A percentile compares a stretch with the other conserved stretches of the same genome.
Evolutionary conservation across 2,797 vertebrate species (phyloP).

Genomic region (Monodelphis domestica): DNA sequence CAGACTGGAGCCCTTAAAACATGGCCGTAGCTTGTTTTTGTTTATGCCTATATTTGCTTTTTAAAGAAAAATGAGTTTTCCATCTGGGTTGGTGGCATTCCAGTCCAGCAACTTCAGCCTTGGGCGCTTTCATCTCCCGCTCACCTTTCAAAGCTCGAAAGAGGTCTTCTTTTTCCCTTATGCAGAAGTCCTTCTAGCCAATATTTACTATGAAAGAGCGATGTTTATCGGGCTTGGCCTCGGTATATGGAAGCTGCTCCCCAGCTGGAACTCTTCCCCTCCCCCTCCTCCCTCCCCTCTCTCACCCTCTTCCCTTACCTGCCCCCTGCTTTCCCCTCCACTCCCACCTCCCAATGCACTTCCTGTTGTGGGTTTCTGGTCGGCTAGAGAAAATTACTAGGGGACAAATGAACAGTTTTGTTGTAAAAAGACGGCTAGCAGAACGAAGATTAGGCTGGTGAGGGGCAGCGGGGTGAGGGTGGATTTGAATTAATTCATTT

Average conservation of each 20-base stretch:
- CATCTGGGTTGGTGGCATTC: constrained; percentile 60
- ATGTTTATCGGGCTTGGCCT: constrained; percentile 67
- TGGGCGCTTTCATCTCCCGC: constrained; percentile 63
- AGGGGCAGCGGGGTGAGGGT: not conserved
- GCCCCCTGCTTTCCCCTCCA: not conserved
- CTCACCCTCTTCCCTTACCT: not conserved
- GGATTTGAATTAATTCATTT: constrained; percentile 19
- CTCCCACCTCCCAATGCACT: not conserved
- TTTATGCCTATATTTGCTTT: constrained; percentile 74
- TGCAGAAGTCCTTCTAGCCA: constrained; percentile 61
- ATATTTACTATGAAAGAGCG: constrained; percentile 69
- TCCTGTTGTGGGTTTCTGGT: constrained; percentile 38
- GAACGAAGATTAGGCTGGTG: constrained; percentile 24
- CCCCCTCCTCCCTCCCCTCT: constrained; percentile 23
- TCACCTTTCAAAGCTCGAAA: constrained; percentile 70
- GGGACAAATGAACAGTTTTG: not conserved
- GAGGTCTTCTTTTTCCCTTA: constrained; percentile 66
- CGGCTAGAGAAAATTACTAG: constrained; percentile 35
- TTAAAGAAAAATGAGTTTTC: constrained; percentile 70
- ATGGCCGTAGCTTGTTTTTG: constrained; percentile 64
- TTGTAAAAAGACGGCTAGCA: constrained; percentile 49
- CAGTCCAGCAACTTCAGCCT: constrained; percentile 54
- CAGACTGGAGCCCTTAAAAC: constrained; percentile 69
- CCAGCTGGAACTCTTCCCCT: not conserved
- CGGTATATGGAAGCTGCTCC: constrained; percentile 66